Percentiles rank a stretch among this genome's conserved stretches.
Conservation (phyloP, 2,888 invertebrate species). For the Leucophenga maculata region DNA sequence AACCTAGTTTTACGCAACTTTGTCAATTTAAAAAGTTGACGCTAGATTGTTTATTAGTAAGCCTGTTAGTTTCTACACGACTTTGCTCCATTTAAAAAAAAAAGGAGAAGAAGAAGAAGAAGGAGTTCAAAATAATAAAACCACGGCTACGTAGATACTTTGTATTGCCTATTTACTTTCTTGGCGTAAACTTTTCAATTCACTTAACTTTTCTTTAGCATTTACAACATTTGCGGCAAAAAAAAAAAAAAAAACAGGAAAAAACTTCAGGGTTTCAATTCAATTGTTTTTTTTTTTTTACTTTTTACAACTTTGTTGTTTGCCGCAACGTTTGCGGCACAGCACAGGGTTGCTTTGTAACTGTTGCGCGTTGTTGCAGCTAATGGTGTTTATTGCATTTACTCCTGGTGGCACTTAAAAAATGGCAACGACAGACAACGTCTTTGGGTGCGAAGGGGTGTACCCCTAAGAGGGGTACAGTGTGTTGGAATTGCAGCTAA, state of each 20-base stretch:
- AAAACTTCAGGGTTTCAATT: neutral
- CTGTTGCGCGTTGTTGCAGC: conserved; percentile 44
- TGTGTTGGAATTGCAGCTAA: neutral
- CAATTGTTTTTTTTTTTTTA: too few relatives aligned
- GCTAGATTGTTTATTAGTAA: too few relatives aligned
- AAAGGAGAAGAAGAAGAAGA: too few relatives aligned
- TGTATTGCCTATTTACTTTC: conserved; percentile 1
- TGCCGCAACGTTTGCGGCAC: too few relatives aligned
- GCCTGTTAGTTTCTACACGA: too few relatives aligned
- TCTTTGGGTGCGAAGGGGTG: too few relatives aligned
- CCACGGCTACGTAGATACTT: neutral
- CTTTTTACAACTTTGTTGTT: too few relatives aligned
- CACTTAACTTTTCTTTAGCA: conserved; percentile 57
- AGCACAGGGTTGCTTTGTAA: neutral
- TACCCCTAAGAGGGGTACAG: too few relatives aligned
- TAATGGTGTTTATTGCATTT: conserved; percentile 66
- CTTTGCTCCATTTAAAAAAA: too few relatives aligned
- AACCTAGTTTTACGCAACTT: too few relatives aligned
- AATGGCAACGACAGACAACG: conserved; percentile 45
- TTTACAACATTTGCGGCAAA: neutral
- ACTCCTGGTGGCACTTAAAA: conserved; percentile 61
- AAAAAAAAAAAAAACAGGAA: neutral
- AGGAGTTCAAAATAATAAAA: too few relatives aligned
- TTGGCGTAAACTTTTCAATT: conserved; percentile 47
- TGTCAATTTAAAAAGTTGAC: too few relatives aligned